Percentiles rank a stretch among this genome's conserved stretches.
Conservation (phyloP, 2,113 vertebrate genomes). For the Corapipo altera region DNA sequence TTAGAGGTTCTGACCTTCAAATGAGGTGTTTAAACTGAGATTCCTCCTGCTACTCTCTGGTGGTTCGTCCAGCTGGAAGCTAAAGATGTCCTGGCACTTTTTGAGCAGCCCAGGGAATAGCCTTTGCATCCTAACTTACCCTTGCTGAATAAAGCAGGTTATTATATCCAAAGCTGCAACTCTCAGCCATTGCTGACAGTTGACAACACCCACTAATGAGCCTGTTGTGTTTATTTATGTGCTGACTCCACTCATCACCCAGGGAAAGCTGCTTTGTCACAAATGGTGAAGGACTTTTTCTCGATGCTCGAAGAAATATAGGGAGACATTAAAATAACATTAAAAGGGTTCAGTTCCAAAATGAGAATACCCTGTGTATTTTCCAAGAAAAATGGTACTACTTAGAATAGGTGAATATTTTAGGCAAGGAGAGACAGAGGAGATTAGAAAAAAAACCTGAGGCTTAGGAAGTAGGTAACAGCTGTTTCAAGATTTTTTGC, state of each 20-base stretch:
- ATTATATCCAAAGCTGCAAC: conserved; percentile 14
- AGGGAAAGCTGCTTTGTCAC: not conserved
- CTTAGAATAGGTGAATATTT: not conserved
- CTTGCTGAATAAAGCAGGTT: conserved; percentile 40
- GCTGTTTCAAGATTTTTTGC: not conserved
- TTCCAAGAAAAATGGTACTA: not conserved
- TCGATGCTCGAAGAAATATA: not conserved
- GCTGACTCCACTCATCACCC: not conserved
- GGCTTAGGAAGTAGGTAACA: not conserved
- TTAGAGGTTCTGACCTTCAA: conserved; percentile 63
- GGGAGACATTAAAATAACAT: not conserved
- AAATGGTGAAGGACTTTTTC: not conserved
- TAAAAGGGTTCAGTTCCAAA: not conserved
- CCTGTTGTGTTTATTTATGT: conserved; percentile 10
- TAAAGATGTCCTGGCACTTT: conserved; percentile 56
- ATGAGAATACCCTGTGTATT: not conserved
- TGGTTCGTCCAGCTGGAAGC: conserved; percentile 63
- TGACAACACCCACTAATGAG: conserved; percentile 18
- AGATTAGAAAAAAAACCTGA: not conserved
- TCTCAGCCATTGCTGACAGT: conserved; percentile 14
- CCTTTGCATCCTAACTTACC: conserved; percentile 24
- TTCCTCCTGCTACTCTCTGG: conserved; percentile 43
- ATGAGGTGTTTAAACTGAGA: conserved; percentile 58
- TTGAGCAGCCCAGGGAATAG: conserved; percentile 46
- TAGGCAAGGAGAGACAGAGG: not conserved